Evolutionary conservation across 2,888 invertebrate genomes (phyloP).

Genomic region (Epirrhoe alternata): DNA sequence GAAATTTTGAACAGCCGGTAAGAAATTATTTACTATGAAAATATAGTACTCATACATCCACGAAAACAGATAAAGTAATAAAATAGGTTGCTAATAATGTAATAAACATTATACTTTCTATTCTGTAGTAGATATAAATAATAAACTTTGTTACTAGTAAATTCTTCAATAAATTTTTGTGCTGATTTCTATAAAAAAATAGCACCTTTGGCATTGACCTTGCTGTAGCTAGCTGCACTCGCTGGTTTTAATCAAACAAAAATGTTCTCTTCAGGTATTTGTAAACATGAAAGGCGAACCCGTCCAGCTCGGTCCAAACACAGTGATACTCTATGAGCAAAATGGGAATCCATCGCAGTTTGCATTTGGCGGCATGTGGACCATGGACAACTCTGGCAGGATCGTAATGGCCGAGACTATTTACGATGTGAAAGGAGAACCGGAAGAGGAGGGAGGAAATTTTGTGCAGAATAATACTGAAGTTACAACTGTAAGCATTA

Average conservation of each 20-base stretch:
- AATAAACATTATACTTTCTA: no score
- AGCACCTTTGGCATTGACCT: no score
- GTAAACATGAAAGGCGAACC: conserved; percentile 83
- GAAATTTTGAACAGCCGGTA: conserved; percentile 79
- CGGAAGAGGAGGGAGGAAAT: conserved; percentile 72
- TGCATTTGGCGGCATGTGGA: conserved; percentile 82
- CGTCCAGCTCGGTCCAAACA: conserved; percentile 79
- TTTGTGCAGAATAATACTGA: conserved; percentile 76
- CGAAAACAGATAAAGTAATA: no score
- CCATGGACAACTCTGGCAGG: conserved; percentile 78
- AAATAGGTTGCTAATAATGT: no score
- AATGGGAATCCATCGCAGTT: conserved; percentile 79
- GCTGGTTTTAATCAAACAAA: not conserved
- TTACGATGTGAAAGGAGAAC: conserved; percentile 81
- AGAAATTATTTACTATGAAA: conserved; percentile 4
- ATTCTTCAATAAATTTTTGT: no score
- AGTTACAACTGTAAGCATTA: conserved; percentile 69
- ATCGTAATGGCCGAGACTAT: conserved; percentile 84
- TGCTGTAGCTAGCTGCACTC: no score
- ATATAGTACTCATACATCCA: no score
- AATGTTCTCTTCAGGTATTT: conserved; percentile 53
- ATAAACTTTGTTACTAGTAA: no score
- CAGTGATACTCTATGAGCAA: conserved; percentile 80
- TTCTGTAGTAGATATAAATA: no score
- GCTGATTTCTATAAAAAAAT: no score